phyloP scores from a whole-genome alignment of 2,888 invertebrate species.

The Thalpophila matura region DNA sequence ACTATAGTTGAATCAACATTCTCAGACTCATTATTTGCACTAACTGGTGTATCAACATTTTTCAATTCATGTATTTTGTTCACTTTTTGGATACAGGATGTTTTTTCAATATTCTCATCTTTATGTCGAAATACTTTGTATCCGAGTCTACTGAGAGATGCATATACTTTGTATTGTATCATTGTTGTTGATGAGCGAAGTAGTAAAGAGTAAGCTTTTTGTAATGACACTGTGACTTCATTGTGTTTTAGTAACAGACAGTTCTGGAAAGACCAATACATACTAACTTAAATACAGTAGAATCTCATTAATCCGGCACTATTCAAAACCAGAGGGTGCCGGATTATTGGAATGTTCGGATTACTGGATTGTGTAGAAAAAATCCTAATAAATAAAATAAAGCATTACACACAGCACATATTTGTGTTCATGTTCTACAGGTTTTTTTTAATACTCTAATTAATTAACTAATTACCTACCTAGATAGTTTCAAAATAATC shows the following conservation, averaged over 20 bases:
- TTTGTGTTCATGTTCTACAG: too few relatives aligned
- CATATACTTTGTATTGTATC: conserved; percentile 91
- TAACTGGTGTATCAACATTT: background rate
- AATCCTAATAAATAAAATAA: too few relatives aligned
- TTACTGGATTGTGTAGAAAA: too few relatives aligned
- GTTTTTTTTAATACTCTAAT: too few relatives aligned
- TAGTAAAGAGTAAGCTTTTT: conserved; percentile 92
- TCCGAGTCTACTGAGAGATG: conserved; percentile 90
- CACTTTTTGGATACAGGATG: background rate
- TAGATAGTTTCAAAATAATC: too few relatives aligned
- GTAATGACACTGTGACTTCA: conserved; percentile 91
- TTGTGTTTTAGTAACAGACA: conserved; percentile 90
- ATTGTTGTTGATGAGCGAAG: conserved; percentile 77
- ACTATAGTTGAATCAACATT: background rate
- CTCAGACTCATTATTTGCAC: background rate
- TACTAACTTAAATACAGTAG: too few relatives aligned
- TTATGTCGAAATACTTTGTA: conserved; percentile 89
- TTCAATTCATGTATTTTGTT: background rate
- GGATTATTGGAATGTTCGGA: too few relatives aligned
- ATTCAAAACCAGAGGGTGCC: too few relatives aligned
- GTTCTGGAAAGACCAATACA: conserved; percentile 87
- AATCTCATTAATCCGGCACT: too few relatives aligned
- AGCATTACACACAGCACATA: too few relatives aligned
- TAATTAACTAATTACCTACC: too few relatives aligned
- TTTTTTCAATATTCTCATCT: conserved; percentile 1